Conservation (phyloP, 37 sponge, comb jelly and placozoan species). For the Chondrilla cf. caribensis region DNA sequence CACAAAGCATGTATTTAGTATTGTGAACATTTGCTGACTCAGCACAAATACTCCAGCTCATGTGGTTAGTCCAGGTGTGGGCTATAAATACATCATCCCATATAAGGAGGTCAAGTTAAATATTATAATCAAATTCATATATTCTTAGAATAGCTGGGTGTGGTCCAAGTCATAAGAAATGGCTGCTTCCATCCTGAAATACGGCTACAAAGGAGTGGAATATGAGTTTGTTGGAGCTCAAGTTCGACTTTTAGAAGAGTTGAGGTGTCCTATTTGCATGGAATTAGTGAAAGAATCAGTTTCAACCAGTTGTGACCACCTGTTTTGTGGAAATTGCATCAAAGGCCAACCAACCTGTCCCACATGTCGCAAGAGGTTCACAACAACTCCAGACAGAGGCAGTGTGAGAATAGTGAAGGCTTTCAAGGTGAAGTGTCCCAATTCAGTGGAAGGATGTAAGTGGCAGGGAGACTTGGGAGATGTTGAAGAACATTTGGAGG, state of each 20-base stretch:
- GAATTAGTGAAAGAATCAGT: neutral
- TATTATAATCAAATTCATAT: too few species aligned
- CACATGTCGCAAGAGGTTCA: neutral
- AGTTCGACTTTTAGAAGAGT: neutral
- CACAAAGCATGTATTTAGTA: too few species aligned
- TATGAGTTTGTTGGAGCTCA: neutral
- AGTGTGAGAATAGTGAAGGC: neutral
- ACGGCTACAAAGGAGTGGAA: slow-evolving; percentile 4
- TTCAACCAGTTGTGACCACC: neutral
- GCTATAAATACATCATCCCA: too few species aligned
- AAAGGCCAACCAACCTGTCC: neutral
- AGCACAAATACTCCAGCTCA: too few species aligned
- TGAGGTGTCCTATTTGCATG: slow-evolving; percentile 11
- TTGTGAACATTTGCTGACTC: too few species aligned
- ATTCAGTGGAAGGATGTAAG: slow-evolving; percentile 18
- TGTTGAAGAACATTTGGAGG: neutral
- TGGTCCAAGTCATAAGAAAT: too few species aligned
- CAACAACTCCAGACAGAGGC: neutral
- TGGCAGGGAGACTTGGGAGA: slow-evolving; percentile 36
- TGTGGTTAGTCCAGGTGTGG: too few species aligned
- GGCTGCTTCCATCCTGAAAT: neutral
- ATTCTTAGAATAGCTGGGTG: too few species aligned
- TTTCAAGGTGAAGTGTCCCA: slow-evolving; percentile 26
- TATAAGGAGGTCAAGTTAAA: too few species aligned
- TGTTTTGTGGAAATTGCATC: slow-evolving; percentile 9